Percentiles rank a stretch among this genome's conserved stretches.
These are phyloP conservation scores for Corbicula japonica DNA, from an alignment of 2,888 invertebrate genomes.

Conservation along the genomic window DNA sequence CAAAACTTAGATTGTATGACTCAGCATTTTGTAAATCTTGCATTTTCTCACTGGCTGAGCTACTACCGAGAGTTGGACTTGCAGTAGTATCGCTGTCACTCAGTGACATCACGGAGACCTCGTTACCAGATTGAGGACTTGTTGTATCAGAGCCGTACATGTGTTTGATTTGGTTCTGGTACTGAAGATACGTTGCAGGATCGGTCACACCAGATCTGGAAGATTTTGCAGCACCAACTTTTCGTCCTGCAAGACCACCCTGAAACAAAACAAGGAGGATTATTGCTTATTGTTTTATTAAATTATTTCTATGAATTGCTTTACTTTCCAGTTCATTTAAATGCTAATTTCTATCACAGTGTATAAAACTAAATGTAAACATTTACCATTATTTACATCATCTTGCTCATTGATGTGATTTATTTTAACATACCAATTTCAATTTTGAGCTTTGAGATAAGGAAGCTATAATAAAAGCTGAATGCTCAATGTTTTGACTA, in stretches of 20 bases:
- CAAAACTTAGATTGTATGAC: slow-evolving; percentile 52
- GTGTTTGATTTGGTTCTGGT: slow-evolving; percentile 79
- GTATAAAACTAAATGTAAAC: too few relatives aligned
- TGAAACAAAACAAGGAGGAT: slow-evolving; percentile 48
- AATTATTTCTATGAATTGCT: too few relatives aligned
- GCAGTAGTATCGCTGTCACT: slow-evolving; percentile 71
- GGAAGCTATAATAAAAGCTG: too few relatives aligned
- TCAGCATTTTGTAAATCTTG: slow-evolving; percentile 42
- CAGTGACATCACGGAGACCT: slow-evolving; percentile 62
- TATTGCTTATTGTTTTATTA: too few relatives aligned
- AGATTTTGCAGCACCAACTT: slow-evolving; percentile 50
- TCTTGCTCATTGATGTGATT: too few relatives aligned
- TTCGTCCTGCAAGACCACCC: slow-evolving; percentile 73
- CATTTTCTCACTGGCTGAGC: slow-evolving; percentile 57
- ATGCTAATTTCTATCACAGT: too few relatives aligned
- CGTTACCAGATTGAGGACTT: slow-evolving; percentile 58
- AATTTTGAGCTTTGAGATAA: too few relatives aligned
- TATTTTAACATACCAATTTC: too few relatives aligned
- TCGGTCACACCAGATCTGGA: slow-evolving; percentile 63
- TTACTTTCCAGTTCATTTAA: too few relatives aligned
- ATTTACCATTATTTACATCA: too few relatives aligned
- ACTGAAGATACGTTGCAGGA: slow-evolving; percentile 79
- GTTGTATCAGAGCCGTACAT: slow-evolving; percentile 72
- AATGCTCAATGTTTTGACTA: too few relatives aligned
- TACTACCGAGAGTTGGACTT: slow-evolving; percentile 56